Percentiles rank a stretch among this genome's conserved stretches.
These are phyloP conservation scores for Bombus confusus DNA, from an alignment of 1,140 invertebrate genomes.

Conservation along the genomic window DNA sequence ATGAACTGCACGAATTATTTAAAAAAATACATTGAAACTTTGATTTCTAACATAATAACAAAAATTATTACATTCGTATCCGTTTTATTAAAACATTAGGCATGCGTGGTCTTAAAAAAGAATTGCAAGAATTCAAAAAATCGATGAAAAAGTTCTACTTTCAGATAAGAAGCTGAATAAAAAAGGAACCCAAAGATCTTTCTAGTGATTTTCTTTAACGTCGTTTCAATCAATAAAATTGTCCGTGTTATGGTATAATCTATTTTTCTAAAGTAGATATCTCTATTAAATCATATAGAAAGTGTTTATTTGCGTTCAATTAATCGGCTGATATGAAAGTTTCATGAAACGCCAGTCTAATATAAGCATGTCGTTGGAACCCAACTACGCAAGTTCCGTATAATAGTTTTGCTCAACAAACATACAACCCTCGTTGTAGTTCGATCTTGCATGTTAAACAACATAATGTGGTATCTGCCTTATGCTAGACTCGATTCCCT, in stretches of 20 bases:
- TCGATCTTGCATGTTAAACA: constrained; percentile 12
- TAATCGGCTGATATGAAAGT: neutral
- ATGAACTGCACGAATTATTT: too few relatives aligned
- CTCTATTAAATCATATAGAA: too few relatives aligned
- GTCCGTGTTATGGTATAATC: neutral
- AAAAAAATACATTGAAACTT: too few relatives aligned
- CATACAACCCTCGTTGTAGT: neutral
- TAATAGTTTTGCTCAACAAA: neutral
- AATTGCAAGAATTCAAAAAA: too few relatives aligned
- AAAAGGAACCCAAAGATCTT: neutral
- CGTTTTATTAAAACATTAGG: too few relatives aligned
- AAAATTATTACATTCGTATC: too few relatives aligned
- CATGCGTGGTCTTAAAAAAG: too few relatives aligned
- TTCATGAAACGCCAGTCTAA: neutral
- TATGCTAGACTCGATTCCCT: neutral
- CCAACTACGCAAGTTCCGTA: neutral
- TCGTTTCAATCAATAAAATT: neutral
- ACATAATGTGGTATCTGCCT: neutral
- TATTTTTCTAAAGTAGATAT: neutral
- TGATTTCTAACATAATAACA: too few relatives aligned
- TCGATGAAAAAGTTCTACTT: too few relatives aligned
- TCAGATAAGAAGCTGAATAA: neutral
- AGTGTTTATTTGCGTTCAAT: neutral
- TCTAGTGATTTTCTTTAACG: neutral
- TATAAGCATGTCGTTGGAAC: neutral